Evolutionary conservation across 2,797 vertebrate genomes (phyloP).

Genomic region (Mormyrus hasselquistii): DNA sequence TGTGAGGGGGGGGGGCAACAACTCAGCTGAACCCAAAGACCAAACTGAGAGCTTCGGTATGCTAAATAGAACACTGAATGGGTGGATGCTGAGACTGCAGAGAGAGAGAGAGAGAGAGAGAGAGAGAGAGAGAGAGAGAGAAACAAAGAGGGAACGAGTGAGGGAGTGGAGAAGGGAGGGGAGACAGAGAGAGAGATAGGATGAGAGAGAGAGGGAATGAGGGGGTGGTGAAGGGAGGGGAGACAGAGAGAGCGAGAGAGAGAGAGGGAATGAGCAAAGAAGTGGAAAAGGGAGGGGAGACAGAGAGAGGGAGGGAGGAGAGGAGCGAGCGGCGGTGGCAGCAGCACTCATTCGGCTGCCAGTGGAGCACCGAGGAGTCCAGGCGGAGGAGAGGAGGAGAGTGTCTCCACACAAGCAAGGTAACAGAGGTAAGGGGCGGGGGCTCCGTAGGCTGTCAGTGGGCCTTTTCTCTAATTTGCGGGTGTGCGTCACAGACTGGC

Average conservation of each 20-base stretch:
- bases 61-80: background rate
- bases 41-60: background rate
- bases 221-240: background rate
- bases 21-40: background rate
- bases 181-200: background rate
- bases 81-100: constrained; percentile 26
- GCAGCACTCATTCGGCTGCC: background rate
- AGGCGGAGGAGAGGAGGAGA: background rate
- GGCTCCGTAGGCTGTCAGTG: too few species aligned
- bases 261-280: background rate
- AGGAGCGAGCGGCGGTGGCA: background rate
- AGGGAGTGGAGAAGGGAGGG: constrained; percentile 1
- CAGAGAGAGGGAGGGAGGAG: background rate
- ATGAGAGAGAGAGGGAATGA: background rate
- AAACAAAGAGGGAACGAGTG: background rate
- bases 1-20: background rate
- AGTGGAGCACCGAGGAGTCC: background rate
- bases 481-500: background rate
- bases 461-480: background rate
- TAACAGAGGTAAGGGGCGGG: background rate
- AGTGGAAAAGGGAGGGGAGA: background rate
- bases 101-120: background rate
- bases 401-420: background rate
- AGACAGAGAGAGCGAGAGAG: background rate
- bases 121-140: too few species aligned